A percentile compares a stretch with the other conserved stretches of the same genome.
phyloP scores from a whole-genome alignment of 2,113 vertebrate species.

The Clarias gariepinus region DNA sequence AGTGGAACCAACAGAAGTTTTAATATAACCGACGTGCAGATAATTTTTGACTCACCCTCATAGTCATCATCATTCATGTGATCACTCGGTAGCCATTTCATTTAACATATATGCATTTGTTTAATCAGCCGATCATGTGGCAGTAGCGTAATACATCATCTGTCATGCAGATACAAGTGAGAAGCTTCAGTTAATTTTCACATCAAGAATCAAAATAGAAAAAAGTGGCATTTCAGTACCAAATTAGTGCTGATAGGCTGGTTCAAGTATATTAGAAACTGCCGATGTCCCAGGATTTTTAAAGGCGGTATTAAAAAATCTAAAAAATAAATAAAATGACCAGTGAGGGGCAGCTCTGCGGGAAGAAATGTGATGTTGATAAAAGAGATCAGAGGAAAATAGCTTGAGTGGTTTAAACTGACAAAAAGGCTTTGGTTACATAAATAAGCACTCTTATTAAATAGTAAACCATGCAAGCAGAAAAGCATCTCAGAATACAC shows the following conservation, averaged over 20 bases:
- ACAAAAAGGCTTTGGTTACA: not conserved
- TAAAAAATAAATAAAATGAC: not conserved
- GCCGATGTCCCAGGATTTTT: not conserved
- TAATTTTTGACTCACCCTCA: too few species aligned
- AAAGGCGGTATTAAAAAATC: not conserved
- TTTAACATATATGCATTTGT: not conserved
- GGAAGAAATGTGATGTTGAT: not conserved
- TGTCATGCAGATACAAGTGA: not conserved
- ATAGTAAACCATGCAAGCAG: not conserved
- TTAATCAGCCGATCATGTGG: not conserved
- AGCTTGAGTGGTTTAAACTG: not conserved
- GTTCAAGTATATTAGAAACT: not conserved
- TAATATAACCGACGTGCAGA: too few species aligned
- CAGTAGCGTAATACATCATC: not conserved
- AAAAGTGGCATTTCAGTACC: not conserved
- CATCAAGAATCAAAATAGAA: not conserved
- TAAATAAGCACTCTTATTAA: not conserved
- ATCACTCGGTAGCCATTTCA: not conserved
- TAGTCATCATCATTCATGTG: not conserved
- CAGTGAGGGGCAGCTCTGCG: not conserved
- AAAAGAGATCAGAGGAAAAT: not conserved
- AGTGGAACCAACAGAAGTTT: too few species aligned
- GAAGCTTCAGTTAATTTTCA: not conserved
- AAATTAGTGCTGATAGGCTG: not conserved
- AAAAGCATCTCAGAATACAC: not conserved